Base-by-base conservation (phyloP, 2,888 invertebrate species). In the Marasmarcha lunaedactyla region DNA sequence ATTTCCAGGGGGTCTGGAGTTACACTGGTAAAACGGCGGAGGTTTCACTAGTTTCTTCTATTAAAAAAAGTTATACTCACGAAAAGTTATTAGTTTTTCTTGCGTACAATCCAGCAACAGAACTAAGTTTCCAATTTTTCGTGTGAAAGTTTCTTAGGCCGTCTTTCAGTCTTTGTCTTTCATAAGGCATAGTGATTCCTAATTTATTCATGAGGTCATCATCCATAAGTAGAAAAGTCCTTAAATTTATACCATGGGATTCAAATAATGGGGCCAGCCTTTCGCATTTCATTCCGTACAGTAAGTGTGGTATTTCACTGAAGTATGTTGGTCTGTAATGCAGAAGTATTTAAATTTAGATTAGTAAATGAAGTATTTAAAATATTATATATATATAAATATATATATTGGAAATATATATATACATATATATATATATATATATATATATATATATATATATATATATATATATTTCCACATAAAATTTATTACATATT, bases 211-310 rank as follows among this genome's bases (percentile, higher is more conserved):
- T 74, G 51, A 87, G 86, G 0, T 77, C 59, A 36, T 89, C 87
- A 48, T 85, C 81, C 33, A 88, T 52, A 27, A 85, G 66, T 2
- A 90, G 55, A 51, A 90, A 88, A 1, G 73, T 71, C 41, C 78
- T 71, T 13, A 90, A 67, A 54, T 76, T 72, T 45, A 89, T 79
- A 6, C 74, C 66, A 40, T 64, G 71, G 10, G 81, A 70, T 37
- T 70, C 52, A 46, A 90, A 84, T 1, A 71, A 38, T 1, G 69
- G 54, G 1, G 69, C 65, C 20, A 88, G 65, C 26, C 65, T 63
- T 47, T 87, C 87, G 52, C 88, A 85, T 43, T 81, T 83, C 84
- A 88, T 87, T 1, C 88, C 88, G 49, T 84, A 81, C 0, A 90
- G 63, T 1, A 90, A 74, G 41, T 77, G 65, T 4, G 67, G 71